phyloP scores from a whole-genome alignment of 2,113 vertebrate species.

The Orientallactaga bullata region DNA sequence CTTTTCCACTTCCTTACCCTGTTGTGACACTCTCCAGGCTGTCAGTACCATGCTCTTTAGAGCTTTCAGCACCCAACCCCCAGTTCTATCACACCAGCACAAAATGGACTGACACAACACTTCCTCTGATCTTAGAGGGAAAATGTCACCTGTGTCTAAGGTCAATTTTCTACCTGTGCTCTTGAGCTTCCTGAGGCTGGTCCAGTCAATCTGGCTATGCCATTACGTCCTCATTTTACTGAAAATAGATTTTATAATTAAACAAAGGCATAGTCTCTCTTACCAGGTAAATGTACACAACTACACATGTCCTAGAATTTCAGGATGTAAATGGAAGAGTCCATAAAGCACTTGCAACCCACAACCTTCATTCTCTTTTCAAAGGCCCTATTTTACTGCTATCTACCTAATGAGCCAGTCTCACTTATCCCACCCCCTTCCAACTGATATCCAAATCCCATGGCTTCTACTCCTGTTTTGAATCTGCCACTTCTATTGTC shows the following conservation, averaged over 20 bases:
- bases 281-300: neutral
- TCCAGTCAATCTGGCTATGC: too few species aligned
- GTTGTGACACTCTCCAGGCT: neutral
- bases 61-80: neutral
- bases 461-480: neutral
- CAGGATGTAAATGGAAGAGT: neutral
- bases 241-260: neutral
- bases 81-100: neutral
- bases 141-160: neutral
- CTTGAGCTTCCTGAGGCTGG: neutral
- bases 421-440: neutral
- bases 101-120: neutral
- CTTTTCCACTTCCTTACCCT: neutral
- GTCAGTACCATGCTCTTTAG: neutral
- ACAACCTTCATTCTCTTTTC: neutral
- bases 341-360: neutral
- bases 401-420: neutral
- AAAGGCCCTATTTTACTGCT: neutral
- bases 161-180: neutral
- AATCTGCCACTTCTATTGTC: neutral
- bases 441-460: neutral
- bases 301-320: neutral
- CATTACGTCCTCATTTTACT: neutral
- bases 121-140: neutral
- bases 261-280: neutral